Conservation (phyloP, 2,888 invertebrate species). For the Ophion slaviceki region DNA sequence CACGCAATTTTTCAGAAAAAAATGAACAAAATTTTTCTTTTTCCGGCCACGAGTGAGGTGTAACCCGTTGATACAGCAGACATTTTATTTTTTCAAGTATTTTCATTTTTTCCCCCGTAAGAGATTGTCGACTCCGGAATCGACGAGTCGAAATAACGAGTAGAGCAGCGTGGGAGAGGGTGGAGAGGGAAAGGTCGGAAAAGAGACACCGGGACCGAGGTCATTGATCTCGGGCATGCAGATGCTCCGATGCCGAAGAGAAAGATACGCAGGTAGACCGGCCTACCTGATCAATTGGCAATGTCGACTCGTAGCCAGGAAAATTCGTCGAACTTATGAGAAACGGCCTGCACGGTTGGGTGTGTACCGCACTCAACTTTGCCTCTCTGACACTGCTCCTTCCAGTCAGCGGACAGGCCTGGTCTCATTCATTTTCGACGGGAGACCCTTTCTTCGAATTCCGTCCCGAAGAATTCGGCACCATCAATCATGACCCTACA, state of each 20-base stretch:
- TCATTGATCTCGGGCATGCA: slow-evolving; percentile 43
- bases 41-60: too few relatives aligned
- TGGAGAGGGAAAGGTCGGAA: slow-evolving; percentile 63
- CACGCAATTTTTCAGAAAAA: too few relatives aligned
- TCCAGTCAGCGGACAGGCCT: neutral
- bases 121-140: slow-evolving; percentile 4
- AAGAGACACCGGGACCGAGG: slow-evolving; percentile 25
- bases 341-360: neutral
- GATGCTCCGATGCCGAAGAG: slow-evolving; percentile 41
- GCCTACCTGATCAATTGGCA: slow-evolving; percentile 41
- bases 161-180: slow-evolving; percentile 60
- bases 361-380: neutral
- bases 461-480: neutral
- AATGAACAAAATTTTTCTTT: too few relatives aligned
- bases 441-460: neutral
- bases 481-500: slow-evolving; percentile 24
- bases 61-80: too few relatives aligned
- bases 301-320: slow-evolving; percentile 58
- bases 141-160: slow-evolving; percentile 35
- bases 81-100: neutral
- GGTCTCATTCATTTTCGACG: neutral
- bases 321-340: slow-evolving; percentile 57
- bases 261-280: slow-evolving; percentile 62
- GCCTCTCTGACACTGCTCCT: neutral
- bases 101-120: neutral